Evolutionary conservation across 2,797 vertebrate genomes (phyloP), one percentile per base, ranked within the genome.

Genomic region (Anabas testudineus): DNA sequence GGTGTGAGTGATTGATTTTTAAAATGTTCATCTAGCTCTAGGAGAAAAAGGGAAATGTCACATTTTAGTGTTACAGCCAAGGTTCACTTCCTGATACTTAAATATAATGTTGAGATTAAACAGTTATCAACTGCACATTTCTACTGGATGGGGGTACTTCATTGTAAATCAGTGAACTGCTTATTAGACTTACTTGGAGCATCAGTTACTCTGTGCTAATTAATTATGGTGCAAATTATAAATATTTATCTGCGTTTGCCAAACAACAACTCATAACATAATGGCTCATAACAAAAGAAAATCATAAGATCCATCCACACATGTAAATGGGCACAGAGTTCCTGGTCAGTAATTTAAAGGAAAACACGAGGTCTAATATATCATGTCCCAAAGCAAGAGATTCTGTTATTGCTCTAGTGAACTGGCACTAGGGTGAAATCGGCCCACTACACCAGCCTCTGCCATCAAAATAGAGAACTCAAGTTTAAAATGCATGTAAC

Each of bases 1-100:
- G 64, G 71, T 45, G 49, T 26, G 60, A 75, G 15, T 4, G 1
- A 59, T 46, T 68, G 34, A 70, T 36, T 63, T n/a, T 61, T n/a
- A 48, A 55, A 56, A 46, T 22, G 51, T 66, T 56, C 30, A 16
- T 26, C 56, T 10, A 22, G 10, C 48, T 67, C 34, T 13, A n/a
- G 7, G 19, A 16, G 18, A 32, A 2, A 26, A 16, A 42, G 49
- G 34, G 18, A 68, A 49, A 61, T 53, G 16, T 21, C n/a, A 41
- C 18, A 22, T 30, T 45, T 52, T 32, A 41, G 6, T 30, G 46
- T 21, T 28, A 15, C n/a, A 16, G 43, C 54, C 49, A 22, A 37
- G n/a, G 18, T 18, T 22, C 21, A 5, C 36, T 12, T 37, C 36
- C 36, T 37, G 37, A 37, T 37, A 37, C 36, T 37, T 37, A 14